Conservation (phyloP, 1,140 invertebrate genomes). For the Drosophila kanapiae region DNA sequence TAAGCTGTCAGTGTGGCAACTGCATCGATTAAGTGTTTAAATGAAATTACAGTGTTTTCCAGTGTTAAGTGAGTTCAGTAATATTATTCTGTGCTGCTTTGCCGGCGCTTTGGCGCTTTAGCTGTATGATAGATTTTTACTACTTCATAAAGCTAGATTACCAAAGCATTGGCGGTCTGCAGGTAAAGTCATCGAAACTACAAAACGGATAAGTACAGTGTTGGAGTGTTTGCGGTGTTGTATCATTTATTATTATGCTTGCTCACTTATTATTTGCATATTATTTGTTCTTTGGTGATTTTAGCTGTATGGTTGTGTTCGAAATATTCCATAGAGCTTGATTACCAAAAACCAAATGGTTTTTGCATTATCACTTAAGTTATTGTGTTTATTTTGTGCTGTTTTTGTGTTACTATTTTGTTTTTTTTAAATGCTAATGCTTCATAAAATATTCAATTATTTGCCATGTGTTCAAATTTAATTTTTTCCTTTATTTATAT, state of each 20-base stretch:
- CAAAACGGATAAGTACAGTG: neutral
- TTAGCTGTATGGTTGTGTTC: slow-evolving; percentile 84
- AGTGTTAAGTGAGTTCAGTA: neutral
- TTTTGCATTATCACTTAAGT: slow-evolving; percentile 69
- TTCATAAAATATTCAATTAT: no score
- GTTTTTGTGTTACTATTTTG: neutral
- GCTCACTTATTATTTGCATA: slow-evolving; percentile 70
- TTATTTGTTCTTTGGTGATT: slow-evolving; percentile 85
- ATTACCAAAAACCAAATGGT: slow-evolving; percentile 85
- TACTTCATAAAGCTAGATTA: slow-evolving; percentile 97
- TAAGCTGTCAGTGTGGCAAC: slow-evolving; percentile 54
- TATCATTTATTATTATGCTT: slow-evolving; percentile 25
- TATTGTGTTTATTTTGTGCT: slow-evolving; percentile 23
- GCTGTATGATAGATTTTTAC: slow-evolving; percentile 93
- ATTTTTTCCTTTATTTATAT: no score
- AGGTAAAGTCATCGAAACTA: slow-evolving; percentile 10
- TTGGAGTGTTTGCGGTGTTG: neutral
- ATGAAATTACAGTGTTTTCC: neutral
- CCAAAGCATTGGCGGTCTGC: slow-evolving; percentile 91
- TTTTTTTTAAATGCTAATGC: neutral
- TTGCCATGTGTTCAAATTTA: no score
- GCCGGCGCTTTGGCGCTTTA: slow-evolving; percentile 96
- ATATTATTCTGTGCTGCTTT: slow-evolving; percentile 27
- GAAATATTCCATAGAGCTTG: slow-evolving; percentile 83
- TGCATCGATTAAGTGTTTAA: slow-evolving; percentile 2